Percentiles rank a stretch among this genome's conserved stretches.
phyloP scores from a whole-genome alignment of 1,140 invertebrate species.

The Lordiphosa stackelbergi region DNA sequence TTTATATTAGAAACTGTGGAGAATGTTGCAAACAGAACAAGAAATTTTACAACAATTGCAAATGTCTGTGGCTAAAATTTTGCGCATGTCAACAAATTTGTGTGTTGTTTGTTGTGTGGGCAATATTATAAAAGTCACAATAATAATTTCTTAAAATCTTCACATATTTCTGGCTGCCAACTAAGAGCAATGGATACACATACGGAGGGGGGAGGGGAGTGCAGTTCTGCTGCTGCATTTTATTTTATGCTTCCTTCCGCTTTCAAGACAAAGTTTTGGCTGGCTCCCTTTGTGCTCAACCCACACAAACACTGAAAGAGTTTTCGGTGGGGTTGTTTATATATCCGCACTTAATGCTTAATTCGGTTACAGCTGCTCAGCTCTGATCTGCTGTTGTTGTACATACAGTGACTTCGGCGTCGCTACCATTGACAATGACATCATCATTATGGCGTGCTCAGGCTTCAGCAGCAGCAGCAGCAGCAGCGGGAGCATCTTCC shows the following conservation, averaged over 20 bases:
- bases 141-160: conserved; percentile 70
- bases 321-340: conserved; percentile 72
- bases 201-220: conserved; percentile 7
- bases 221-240: conserved; percentile 49
- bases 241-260: conserved; percentile 72
- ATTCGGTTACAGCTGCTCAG: conserved; percentile 71
- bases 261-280: conserved; percentile 43
- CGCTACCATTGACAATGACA: conserved; percentile 71
- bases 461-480: conserved; percentile 22
- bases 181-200: conserved; percentile 7
- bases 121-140: conserved; percentile 70
- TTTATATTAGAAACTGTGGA: conserved; percentile 50
- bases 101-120: conserved; percentile 10
- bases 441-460: conserved; percentile 75
- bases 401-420: conserved; percentile 28
- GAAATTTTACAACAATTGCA: conserved; percentile 62
- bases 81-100: conserved; percentile 70
- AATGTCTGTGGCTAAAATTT: conserved; percentile 55
- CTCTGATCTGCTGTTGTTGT: conserved; percentile 27
- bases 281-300: conserved; percentile 9
- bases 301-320: conserved; percentile 31
- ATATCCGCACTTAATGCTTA: conserved; percentile 75
- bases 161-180: conserved; percentile 55
- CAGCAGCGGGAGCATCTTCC: conserved; percentile 17
- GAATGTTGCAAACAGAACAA: conserved; percentile 34